A percentile compares a stretch with the other conserved stretches of the same genome.
Conservation (phyloP, 2,797 vertebrate species). For the Lophotriccus pileatus region DNA sequence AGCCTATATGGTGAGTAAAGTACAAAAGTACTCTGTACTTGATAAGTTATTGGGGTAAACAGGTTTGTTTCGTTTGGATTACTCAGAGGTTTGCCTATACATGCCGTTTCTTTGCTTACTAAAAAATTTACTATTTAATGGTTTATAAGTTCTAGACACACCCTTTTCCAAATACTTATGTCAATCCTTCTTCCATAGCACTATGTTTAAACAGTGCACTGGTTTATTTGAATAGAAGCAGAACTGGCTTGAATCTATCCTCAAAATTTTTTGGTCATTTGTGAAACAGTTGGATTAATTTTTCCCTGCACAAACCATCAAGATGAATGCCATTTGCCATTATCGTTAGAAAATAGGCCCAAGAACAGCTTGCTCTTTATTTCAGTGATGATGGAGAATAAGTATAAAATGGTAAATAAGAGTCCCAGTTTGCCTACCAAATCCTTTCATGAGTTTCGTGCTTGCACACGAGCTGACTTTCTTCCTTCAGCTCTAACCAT, state of each 20-base stretch:
- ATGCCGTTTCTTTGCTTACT: not conserved
- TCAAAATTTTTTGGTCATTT: not conserved
- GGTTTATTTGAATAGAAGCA: not conserved
- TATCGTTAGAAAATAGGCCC: not conserved
- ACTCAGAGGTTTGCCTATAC: not conserved
- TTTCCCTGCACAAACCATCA: not conserved
- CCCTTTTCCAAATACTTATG: not conserved
- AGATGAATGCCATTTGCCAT: not conserved
- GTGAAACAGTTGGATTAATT: not conserved
- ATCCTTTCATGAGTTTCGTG: not conserved
- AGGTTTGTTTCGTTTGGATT: not conserved
- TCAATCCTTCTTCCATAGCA: not conserved
- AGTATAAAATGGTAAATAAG: not conserved
- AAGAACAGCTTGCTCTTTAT: not conserved
- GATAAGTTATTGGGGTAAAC: not conserved
- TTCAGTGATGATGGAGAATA: not conserved
- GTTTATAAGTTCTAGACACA: not conserved
- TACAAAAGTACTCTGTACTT: not conserved
- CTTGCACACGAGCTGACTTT: not conserved
- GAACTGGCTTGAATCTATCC: not conserved
- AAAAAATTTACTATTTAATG: not conserved
- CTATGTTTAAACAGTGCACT: not conserved
- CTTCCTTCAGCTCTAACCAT: not conserved
- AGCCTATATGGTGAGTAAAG: not conserved
- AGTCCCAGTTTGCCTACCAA: not conserved